phyloP scores from a whole-genome alignment of 2,113 vertebrate genomes.

The Zootoca vivipara region DNA sequence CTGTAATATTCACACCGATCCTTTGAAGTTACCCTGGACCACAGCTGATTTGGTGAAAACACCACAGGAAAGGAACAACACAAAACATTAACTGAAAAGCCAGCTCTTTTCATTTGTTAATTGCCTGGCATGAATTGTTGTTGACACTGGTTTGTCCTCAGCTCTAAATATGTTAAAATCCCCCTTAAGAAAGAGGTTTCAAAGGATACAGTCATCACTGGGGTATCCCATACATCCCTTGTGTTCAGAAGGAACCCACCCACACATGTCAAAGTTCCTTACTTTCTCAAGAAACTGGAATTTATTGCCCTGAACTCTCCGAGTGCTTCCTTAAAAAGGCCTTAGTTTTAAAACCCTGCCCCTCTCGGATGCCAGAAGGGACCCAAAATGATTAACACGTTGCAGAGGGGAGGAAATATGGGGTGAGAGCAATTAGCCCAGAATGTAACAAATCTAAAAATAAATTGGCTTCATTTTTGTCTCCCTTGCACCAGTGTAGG shows the following conservation, averaged over 20 bases:
- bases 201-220: slow-evolving; percentile 50
- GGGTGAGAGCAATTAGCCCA: slow-evolving; percentile 57
- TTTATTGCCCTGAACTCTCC: slow-evolving; percentile 39
- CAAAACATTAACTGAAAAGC: slow-evolving; percentile 25
- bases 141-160: slow-evolving; percentile 48
- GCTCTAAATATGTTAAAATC: slow-evolving; percentile 54
- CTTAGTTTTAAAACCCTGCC: slow-evolving; percentile 44
- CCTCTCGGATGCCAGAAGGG: slow-evolving; percentile 54
- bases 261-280: slow-evolving; percentile 26
- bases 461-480: slow-evolving; percentile 71
- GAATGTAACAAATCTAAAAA: slow-evolving; percentile 74
- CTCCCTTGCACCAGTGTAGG: slow-evolving; percentile 63
- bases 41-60: neutral
- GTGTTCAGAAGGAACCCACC: slow-evolving; percentile 32
- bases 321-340: slow-evolving; percentile 19
- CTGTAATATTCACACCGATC: neutral
- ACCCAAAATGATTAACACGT: slow-evolving; percentile 48
- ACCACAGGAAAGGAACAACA: neutral
- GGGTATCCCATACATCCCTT: slow-evolving; percentile 35
- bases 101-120: slow-evolving; percentile 47
- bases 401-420: neutral
- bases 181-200: slow-evolving; percentile 50
- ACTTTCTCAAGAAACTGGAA: neutral
- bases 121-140: slow-evolving; percentile 47
- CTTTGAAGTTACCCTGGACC: slow-evolving; percentile 16